Evolutionary conservation across 2,797 vertebrate species (phyloP), one percentile per base, ranked within the genome.

Genomic region (Lophius americanus): DNA sequence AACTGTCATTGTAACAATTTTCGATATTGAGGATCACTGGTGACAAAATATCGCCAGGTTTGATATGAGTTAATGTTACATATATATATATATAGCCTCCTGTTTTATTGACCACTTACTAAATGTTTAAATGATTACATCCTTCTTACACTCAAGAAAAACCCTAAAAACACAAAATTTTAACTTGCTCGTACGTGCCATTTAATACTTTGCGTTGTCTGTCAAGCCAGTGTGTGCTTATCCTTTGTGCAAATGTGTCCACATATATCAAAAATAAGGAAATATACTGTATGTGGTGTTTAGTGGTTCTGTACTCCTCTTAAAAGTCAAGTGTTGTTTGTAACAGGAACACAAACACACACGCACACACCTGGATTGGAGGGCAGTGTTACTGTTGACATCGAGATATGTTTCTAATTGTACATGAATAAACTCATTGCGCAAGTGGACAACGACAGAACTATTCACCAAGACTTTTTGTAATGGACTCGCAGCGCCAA

Each of bases 381-480:
- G 64, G 80, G 81, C 65, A 51, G 57, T 47, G 13, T 65, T 14
- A 23, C 32, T 36, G 52, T 46, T 53, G 70, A 80, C 53, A 80
- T 51, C 56, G 35, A 64, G 12, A 51, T 53, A 49, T 0, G 14
- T 37, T 76, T 71, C 70, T 58, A 53, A 54, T 62, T 76, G 51
- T 71, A 68, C 65, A 71, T 71, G 64, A 76, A 61, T 57, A 61
- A 82, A 82, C 49, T 51, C 39, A 64, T 64, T 60, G 76, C 9
- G 35, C 51, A 76, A 73, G 13, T 70, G 33, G 38, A 51, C 54
- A 71, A 50, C 64, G 49, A 59, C 2, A 5, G 68, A 39, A 51
- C 39, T 9, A 53, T 82, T 84, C 76, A 76, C 69, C 66, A 51
- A 13, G 80, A 66, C 60, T 71, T 70, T 72, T 44, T 75, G 70